phyloP scores from a whole-genome alignment of 2,797 vertebrate genomes.

The Lophius americanus region DNA sequence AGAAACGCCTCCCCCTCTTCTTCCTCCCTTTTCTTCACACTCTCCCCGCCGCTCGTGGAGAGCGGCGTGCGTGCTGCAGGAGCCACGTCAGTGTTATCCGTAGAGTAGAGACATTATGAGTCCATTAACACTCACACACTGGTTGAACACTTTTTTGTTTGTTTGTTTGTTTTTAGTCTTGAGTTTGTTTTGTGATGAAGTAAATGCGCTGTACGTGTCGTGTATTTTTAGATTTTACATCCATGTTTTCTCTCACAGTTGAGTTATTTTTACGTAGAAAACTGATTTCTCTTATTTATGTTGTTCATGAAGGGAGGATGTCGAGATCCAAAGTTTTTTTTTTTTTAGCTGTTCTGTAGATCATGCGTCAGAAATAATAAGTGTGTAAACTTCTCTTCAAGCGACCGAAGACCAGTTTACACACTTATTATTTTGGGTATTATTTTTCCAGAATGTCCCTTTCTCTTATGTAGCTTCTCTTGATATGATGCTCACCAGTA shows the following conservation, averaged over 20 bases:
- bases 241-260: conserved; percentile 9
- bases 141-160: conserved; percentile 2
- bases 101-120: neutral
- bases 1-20: neutral
- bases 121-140: neutral
- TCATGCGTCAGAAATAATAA: neutral
- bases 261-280: conserved; percentile 39
- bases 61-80: neutral
- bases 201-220: conserved; percentile 53
- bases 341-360: conserved; percentile 38
- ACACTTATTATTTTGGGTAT: neutral
- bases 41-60: neutral
- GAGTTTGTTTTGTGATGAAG: conserved; percentile 48
- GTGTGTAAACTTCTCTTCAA: too few species aligned
- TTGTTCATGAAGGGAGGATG: conserved; percentile 47
- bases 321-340: conserved; percentile 61
- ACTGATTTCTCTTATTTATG: conserved; percentile 51
- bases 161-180: conserved; percentile 41
- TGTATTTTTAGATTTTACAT: conserved; percentile 59
- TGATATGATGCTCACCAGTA: conserved; percentile 10
- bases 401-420: too few species aligned
- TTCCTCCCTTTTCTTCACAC: neutral
- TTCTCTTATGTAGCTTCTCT: conserved; percentile 11
- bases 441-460: neutral
- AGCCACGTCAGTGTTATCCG: conserved; percentile 13